These are phyloP conservation scores for Girardinus metallicus DNA, from an alignment of 2,797 vertebrate species.

Conservation along the genomic window DNA sequence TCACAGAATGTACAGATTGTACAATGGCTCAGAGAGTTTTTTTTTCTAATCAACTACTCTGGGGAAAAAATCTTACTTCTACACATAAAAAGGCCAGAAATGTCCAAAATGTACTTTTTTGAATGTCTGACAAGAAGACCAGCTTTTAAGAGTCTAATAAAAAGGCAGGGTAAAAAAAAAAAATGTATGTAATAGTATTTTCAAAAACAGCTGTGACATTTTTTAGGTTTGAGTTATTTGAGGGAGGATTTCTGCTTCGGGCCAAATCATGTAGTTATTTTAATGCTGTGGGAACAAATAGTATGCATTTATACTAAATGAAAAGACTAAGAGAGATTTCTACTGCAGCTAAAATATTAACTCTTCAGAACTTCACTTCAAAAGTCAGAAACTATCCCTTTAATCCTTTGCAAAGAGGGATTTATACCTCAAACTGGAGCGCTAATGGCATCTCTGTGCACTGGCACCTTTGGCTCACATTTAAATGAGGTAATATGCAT, in stretches of 20 bases:
- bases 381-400: neutral
- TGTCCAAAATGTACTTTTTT: neutral
- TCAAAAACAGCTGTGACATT: neutral
- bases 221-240: neutral
- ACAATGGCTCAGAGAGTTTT: neutral
- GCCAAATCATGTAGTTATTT: neutral
- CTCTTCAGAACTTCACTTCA: neutral
- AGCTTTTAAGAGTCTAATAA: neutral
- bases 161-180: neutral
- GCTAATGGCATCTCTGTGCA: neutral
- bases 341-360: neutral
- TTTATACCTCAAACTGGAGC: constrained; percentile 2
- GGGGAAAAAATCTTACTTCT: neutral
- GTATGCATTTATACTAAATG: neutral
- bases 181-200: neutral
- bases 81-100: neutral
- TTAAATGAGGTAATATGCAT: neutral
- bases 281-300: neutral
- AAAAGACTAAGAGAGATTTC: constrained; percentile 1
- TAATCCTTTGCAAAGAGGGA: neutral
- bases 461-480: constrained; percentile 6
- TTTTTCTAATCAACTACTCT: neutral
- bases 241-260: neutral
- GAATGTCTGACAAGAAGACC: neutral
- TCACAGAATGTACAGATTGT: neutral